These are phyloP conservation scores for Pteronotus mesoamericanus DNA, from an alignment of 2,797 vertebrate species.

Conservation along the genomic window DNA sequence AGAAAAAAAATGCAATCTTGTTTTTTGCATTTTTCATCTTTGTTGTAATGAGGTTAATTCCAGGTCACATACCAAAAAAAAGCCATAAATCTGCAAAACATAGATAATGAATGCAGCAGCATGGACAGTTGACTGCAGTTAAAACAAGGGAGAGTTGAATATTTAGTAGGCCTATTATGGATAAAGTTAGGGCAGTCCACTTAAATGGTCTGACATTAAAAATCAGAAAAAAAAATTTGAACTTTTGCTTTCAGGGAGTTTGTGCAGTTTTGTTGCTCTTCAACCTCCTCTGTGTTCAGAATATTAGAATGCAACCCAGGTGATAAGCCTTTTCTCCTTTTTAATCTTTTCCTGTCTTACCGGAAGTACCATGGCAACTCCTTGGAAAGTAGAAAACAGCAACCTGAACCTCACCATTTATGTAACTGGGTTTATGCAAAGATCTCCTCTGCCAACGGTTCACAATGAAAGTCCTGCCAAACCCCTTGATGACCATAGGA, in stretches of 20 bases:
- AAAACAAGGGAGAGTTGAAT: neutral
- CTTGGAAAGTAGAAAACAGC: neutral
- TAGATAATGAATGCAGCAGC: neutral
- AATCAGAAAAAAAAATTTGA: neutral
- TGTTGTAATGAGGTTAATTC: neutral
- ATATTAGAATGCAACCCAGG: neutral
- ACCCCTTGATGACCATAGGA: neutral
- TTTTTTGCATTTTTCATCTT: constrained; percentile 26
- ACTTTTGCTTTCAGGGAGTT: neutral
- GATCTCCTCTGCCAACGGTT: neutral
- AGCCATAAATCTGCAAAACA: neutral
- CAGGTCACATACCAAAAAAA: neutral
- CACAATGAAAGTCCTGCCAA: neutral
- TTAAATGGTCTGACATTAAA: neutral
- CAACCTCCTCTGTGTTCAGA: neutral
- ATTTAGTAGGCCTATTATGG: neutral
- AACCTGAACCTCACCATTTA: neutral
- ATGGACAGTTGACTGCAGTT: neutral
- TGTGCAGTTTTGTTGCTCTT: neutral
- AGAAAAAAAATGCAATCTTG: constrained; percentile 7
- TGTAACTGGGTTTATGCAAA: neutral
- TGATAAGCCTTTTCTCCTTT: neutral
- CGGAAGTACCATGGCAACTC: neutral
- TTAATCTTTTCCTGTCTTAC: neutral
- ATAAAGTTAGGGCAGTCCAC: neutral